Base-by-base conservation (phyloP, 2,888 invertebrate species). In the Calliopum simillimum region DNA sequence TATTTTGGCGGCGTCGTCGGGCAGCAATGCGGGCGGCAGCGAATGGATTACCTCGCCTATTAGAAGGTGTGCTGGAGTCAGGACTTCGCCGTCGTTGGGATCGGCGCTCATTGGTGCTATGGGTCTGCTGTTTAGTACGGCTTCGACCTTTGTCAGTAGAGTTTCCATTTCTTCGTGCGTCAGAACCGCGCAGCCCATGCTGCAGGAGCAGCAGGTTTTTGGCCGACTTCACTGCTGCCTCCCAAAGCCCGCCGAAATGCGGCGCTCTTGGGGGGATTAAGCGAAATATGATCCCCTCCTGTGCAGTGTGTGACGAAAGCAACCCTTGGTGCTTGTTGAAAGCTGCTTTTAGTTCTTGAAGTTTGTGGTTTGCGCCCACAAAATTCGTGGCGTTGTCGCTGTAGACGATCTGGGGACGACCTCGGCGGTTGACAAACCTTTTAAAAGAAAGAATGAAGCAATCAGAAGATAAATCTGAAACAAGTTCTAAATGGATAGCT, bases 371-470 rank as follows among this genome's bases (percentile, higher is more conserved):
- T 16, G 71, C 67, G 49, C 69, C 66, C 14, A 65, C 55, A 33
- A 47, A 63, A 12, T 66, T 66, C 16, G 66, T 66, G 2, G 66
- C 66, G 53, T 67, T 67, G 51, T 66, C 70, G 47, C 58, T 25
- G 16, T 51, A 65, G 13, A 72, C 66, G 47, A 67, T 71, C 5
- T 51, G 21, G 5, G 56, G 65, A 0, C 69, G 5, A 2, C 71
- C 71, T 16, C 74, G 62, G 19, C 73, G 23, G 1, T 71, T 68
- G 16, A 74, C 47, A 12, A 75, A 73, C 2, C 69, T 64, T 16
- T 72, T 70, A n/a, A 75, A 23, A 5, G 66, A 62, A 1, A 67
- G 61, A 19, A 71, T 62, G 11, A 74, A 71, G 2, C 41, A 25
- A 12, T 68, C 68, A 43, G 41, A 49, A 23, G 43, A 56, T 25